Evolutionary conservation across 2,113 vertebrate species (phyloP), one percentile per base, ranked within the genome.

Genomic region (Blennius ocellaris): DNA sequence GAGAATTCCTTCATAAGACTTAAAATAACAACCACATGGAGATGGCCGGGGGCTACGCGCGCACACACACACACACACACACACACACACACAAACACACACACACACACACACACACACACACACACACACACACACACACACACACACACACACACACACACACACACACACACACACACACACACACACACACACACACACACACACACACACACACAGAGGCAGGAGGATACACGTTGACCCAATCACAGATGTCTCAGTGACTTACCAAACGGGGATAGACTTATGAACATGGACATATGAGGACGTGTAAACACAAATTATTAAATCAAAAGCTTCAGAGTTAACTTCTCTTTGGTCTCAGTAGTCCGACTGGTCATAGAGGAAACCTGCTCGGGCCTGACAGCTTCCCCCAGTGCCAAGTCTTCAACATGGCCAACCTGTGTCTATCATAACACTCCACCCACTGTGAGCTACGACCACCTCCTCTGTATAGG

Each of bases 11-110:
- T 92, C 88, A 93, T 90, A 91, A 93, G 91, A 89, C 78, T 86
- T 93, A 87, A 94, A 94, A 94, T 93, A 93, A 93, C 92, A 94
- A 93, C 93, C 93, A 94, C 92, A 94, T 93, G 94, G 92, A 90
- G 87, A 89, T 74, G 77, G 83, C 80, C 85, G 47, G 72, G 84
- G 93, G 91, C 87, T 84, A 76, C 38, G 1, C 59, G 53, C 50
- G 61, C 69, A 73, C 72, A 72, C 77, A 74, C 4, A 4, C 65
- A 67, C 64, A 53, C 56, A 59, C 36, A 50, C 68, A 63, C 60
- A 73, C 62, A 65, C 40, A 8, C 49, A 68, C 66, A 72, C 80
- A 74, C 68, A 78, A 64, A 63, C 60, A 73, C 62, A 65, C 40
- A 8, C 49, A 68, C 66, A 72, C 80, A 74, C 68, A 78, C 68